Percentiles rank a stretch among this genome's conserved stretches.
These are phyloP conservation scores for Campopleginae sp. DNA, from an alignment of 2,888 invertebrate genomes.

Conservation along the genomic window DNA sequence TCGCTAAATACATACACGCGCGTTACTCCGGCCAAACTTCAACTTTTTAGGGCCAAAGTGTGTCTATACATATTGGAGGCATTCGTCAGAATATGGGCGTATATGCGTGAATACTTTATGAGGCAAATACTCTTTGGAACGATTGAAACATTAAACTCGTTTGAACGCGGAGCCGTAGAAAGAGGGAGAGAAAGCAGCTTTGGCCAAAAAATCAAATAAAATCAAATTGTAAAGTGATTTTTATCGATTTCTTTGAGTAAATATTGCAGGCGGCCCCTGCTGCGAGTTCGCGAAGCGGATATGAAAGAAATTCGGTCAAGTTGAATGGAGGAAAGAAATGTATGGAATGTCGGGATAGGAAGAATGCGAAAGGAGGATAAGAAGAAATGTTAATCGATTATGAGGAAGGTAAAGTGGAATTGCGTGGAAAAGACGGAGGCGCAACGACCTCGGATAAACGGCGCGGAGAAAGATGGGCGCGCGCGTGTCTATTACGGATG, in stretches of 20 bases:
- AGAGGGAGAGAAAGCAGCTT: not conserved
- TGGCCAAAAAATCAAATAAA: not conserved
- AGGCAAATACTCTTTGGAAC: slow-evolving; percentile 23
- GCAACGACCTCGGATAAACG: slow-evolving; percentile 52
- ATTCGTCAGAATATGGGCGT: not conserved
- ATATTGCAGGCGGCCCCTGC: not conserved
- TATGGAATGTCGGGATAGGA: not conserved
- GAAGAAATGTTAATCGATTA: not conserved
- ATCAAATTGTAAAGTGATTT: not conserved
- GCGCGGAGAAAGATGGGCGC: not conserved
- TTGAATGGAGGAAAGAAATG: not conserved
- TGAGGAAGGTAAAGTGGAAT: not conserved
- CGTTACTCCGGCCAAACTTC: not conserved
- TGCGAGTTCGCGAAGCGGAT: not conserved
- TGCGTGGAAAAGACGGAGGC: slow-evolving; percentile 1
- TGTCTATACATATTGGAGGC: not conserved
- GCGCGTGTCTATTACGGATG: not conserved
- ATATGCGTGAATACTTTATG: not conserved
- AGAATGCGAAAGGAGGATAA: not conserved
- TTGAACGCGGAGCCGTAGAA: slow-evolving; percentile 4
- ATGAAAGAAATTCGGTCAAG: not conserved
- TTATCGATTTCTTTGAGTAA: no score
- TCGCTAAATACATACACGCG: not conserved
- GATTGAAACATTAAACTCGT: slow-evolving; percentile 51
- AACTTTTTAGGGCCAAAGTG: not conserved